Conservation (phyloP, 2,888 invertebrate species). For the Xanthia icteritia region DNA sequence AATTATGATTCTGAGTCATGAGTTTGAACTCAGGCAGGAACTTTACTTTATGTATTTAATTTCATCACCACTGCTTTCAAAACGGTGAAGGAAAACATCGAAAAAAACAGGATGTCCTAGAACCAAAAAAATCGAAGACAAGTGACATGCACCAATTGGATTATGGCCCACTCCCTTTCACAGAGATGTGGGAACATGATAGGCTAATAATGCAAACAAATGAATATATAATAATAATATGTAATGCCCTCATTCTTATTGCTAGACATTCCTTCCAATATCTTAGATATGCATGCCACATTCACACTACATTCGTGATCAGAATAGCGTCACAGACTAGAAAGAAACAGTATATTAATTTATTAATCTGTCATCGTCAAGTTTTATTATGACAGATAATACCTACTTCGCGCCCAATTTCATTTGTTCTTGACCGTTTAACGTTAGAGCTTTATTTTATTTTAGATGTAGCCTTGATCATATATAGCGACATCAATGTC, state of each 20-base stretch:
- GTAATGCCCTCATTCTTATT: too few relatives aligned
- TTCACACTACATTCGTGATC: background rate
- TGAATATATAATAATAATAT: background rate
- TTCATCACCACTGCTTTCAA: too few relatives aligned
- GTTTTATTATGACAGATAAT: slow-evolving; percentile 23
- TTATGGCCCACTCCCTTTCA: too few relatives aligned
- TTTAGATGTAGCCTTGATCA: slow-evolving; percentile 19
- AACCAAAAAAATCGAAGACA: too few relatives aligned
- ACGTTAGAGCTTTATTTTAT: slow-evolving; percentile 40
- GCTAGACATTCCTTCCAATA: slow-evolving; percentile 6
- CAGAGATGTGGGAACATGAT: too few relatives aligned
- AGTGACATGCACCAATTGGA: too few relatives aligned
- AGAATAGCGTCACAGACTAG: slow-evolving; percentile 26
- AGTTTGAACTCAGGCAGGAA: too few relatives aligned
- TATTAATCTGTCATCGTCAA: slow-evolving; percentile 3
- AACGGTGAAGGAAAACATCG: too few relatives aligned
- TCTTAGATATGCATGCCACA: slow-evolving; percentile 13
- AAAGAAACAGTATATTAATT: slow-evolving; percentile 18
- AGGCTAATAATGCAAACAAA: background rate
- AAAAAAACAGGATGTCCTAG: too few relatives aligned
- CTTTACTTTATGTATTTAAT: too few relatives aligned
- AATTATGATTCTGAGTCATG: too few relatives aligned
- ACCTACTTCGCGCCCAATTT: slow-evolving; percentile 13
- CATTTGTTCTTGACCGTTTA: slow-evolving; percentile 24
- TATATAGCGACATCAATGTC: slow-evolving; percentile 23